Percentiles rank a stretch among this genome's conserved stretches.
These are phyloP conservation scores for Monoplex corrugatus DNA, from an alignment of 2,888 invertebrate species.

Conservation along the genomic window DNA sequence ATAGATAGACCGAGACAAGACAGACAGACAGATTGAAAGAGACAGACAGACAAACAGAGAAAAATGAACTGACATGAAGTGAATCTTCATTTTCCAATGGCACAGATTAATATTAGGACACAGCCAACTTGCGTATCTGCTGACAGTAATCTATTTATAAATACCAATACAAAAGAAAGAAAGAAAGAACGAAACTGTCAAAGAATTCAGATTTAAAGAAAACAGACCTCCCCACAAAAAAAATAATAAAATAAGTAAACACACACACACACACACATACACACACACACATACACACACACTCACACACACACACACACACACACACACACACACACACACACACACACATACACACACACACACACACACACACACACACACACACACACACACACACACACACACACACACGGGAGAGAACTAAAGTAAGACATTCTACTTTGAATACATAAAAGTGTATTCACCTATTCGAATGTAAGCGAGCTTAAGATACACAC, in stretches of 20 bases:
- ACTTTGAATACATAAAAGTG: too few species aligned
- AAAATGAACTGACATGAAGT: background rate
- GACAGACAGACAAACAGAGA: background rate
- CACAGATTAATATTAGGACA: background rate
- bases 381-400: background rate
- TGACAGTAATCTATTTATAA: too few species aligned
- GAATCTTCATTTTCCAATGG: background rate
- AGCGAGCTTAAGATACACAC: too few species aligned
- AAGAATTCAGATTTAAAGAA: background rate
- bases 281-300: background rate
- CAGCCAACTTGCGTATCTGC: too few species aligned
- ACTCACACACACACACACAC: background rate
- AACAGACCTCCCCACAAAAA: background rate
- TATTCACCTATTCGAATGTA: too few species aligned
- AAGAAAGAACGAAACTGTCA: background rate
- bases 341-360: background rate
- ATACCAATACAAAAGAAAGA: too few species aligned
- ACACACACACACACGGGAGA: background rate
- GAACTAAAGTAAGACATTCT: too few species aligned
- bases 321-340: background rate
- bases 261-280: conserved; percentile 2
- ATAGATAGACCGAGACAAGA: background rate
- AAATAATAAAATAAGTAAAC: background rate
- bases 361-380: background rate
- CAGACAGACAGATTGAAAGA: background rate